Base-by-base conservation (phyloP, 2,797 vertebrate species). In the Tragopan temminckii region DNA sequence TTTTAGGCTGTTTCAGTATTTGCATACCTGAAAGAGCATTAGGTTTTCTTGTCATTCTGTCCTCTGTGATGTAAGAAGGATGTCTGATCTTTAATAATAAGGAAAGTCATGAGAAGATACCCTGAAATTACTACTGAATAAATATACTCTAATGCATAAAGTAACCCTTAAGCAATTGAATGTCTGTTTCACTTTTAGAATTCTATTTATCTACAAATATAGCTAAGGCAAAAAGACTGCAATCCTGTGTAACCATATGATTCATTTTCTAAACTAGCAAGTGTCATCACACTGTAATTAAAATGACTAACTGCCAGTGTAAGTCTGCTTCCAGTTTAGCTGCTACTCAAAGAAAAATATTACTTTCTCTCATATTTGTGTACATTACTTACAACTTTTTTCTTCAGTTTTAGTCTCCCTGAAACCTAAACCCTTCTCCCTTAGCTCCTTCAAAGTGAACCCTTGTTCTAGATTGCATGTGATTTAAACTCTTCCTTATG, bases 201-300 rank as follows among this genome's bases (percentile, higher is more conserved):
- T 88, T 91, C 75, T 88, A 46, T 85, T 72, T 82, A 48, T 80
- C 48, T 94, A 86, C 78, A 78, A 85, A 89, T 90, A 68, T 76
- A 94, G 66, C 91, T 85, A 61, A 74, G 64, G 85, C 64, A 92
- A 89, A 85, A 91, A 57, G 90, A 62, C 40, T 90, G 94, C 80
- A 97, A 96, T 97, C 91, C 88, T 93, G 52, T 93, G 61, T 40
- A 90, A 69, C 83, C 85, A 90, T 93, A 90, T 96, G 94, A 96
- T 94, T 96, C 87, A 93, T 96, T 95, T 89, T 90, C 80, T 87
- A 74, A 93, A 93, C 89, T 85, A 96, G 89, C 94, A 92, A 96
- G 95, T 95, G 93, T 95, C 94, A 95, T 95, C 88, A 90, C 88
- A 79, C 40, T 92, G 93, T 95, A 92, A 97, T 97, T 96, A 94